Evolutionary conservation across 2,797 vertebrate genomes (phyloP), one percentile per base, ranked within the genome.

Genomic region (Cossypha polioptera): DNA sequence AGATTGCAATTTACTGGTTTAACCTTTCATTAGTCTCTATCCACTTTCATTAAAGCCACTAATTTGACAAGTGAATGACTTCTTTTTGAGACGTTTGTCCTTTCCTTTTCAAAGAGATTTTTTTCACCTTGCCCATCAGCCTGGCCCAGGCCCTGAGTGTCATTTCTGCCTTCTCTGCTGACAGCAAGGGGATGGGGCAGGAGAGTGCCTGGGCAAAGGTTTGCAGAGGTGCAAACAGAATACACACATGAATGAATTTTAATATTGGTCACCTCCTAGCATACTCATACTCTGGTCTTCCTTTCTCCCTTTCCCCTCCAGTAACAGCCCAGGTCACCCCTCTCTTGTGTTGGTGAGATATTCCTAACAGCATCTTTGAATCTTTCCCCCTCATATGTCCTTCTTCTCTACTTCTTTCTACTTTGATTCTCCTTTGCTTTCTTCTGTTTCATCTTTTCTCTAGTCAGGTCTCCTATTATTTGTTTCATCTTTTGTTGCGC

Each of bases 11-110:
- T 96, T 88, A 67, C 76, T 91, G 73, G 73, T 90, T 96, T 96
- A 96, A 96, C 88, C 94, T 96, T 94, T 96, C 91, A 94, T 97
- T 95, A 97, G 78, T 92, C 74, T 93, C 77, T 92, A 89, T 95
- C 75, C 42, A 40, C 86, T 93, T 95, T 87, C 81, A 96, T 96
- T 96, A 96, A 94, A 94, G 66, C 45, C 63, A 73, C 85, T 95
- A 94, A 97, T 96, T 91, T 89, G 91, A 94, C 92, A 96, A 94
- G 85, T 69, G 95, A 96, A 86, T 81, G 75, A 86, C 66, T 96
- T 76, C 69, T 75, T 94, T 94, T 94, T 90, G 89, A 95, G 85
- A 88, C 59, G 42, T 86, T 89, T 96, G 87, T 94, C 85, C 89
- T 95, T 90, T 95, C 55, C 63, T 76, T 90, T 78, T 51, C 75